Base-by-base conservation (phyloP, 2,888 invertebrate species). In the Pterobdella sp. region DNA sequence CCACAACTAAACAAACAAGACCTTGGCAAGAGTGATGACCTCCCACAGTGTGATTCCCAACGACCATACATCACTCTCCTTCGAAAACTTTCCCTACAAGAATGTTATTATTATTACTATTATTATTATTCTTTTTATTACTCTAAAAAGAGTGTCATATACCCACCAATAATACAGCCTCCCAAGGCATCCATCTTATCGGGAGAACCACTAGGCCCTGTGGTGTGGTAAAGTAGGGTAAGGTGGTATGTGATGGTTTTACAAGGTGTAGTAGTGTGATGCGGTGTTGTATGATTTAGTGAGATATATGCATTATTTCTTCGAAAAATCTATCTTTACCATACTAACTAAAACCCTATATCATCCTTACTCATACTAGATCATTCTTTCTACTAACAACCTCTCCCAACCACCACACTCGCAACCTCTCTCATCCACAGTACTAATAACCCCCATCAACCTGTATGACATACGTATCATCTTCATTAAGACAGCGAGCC, bases 181-280 rank as follows among this genome's bases (percentile, higher is more conserved):
- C 92, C 91, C 92, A 92, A 0, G 92, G 90, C 86, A 92, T 91
- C 92, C 92, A 92, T 70, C 93, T 87, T 73, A 94, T 87, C 0
- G 93, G 93, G 78, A 93, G 84, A 70, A 89, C 88, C 78, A 90
- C 90, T 36, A 88, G 87, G 0, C 90, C 91, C 79, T 90, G 91
- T n/a, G n/a, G n/a, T n/a, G n/a, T n/a, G n/a, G n/a, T n/a, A n/a
- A n/a, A n/a, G n/a, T n/a, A n/a, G n/a, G n/a, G n/a, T n/a, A n/a
- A n/a, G n/a, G n/a, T n/a, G n/a, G n/a, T n/a, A n/a, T n/a, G n/a
- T n/a, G n/a, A n/a, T n/a, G n/a, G n/a, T n/a, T n/a, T n/a, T n/a
- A n/a, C n/a, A n/a, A n/a, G n/a, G n/a, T n/a, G n/a, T n/a, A n/a
- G n/a, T n/a, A n/a, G n/a, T n/a, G n/a, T n/a, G n/a, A n/a, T n/a